These are phyloP conservation scores for Coenonympha glycerion DNA, from an alignment of 2,888 invertebrate genomes.

Conservation along the genomic window DNA sequence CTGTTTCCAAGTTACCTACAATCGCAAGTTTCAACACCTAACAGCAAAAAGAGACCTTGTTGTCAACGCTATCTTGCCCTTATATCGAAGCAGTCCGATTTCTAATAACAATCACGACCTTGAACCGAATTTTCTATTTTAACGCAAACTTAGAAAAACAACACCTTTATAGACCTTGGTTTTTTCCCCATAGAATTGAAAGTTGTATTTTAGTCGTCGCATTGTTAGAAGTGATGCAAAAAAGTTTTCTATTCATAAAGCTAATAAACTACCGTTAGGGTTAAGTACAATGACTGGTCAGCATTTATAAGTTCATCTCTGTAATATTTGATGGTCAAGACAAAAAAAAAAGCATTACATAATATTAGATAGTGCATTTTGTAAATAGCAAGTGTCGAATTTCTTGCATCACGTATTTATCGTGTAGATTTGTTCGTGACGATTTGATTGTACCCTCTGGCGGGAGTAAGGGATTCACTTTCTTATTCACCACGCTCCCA, in stretches of 20 bases:
- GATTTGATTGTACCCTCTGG: too few species aligned
- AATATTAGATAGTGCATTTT: too few species aligned
- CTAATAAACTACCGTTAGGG: background rate
- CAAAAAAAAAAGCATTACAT: too few species aligned
- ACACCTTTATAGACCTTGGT: conserved; percentile 20
- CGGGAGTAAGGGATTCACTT: too few species aligned
- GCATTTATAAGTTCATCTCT: too few species aligned
- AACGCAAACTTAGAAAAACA: conserved; percentile 21
- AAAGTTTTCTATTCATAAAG: background rate
- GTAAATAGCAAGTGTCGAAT: too few species aligned
- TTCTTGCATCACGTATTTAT: too few species aligned
- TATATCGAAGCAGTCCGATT: conserved; percentile 54
- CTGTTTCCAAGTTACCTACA: too few species aligned
- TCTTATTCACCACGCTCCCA: too few species aligned
- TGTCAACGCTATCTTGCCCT: conserved; percentile 51
- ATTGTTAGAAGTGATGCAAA: background rate
- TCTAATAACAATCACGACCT: conserved; percentile 52
- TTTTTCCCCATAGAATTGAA: conserved; percentile 2
- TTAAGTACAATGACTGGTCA: too few species aligned
- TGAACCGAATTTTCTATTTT: conserved; percentile 49
- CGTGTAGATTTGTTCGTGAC: too few species aligned
- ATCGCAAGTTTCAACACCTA: conserved; percentile 46
- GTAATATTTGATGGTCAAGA: too few species aligned
- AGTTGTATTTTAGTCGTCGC: background rate
- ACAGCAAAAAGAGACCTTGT: conserved; percentile 62